A percentile compares a stretch with the other conserved stretches of the same genome.
Conservation (phyloP, 2,113 vertebrate species). For the Podarcis cretensis region DNA sequence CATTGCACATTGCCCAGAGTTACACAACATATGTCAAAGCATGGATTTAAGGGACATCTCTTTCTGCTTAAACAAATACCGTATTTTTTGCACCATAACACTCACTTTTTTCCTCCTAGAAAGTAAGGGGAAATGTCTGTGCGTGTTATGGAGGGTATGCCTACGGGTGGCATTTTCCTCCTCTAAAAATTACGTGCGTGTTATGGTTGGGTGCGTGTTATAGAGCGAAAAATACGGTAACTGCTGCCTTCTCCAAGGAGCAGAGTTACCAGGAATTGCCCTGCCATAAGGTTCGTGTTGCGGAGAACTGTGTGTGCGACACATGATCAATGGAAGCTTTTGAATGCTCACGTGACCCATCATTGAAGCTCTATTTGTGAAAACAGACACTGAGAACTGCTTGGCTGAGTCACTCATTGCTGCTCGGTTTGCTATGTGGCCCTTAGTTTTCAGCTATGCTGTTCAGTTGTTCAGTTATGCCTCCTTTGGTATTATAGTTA, state of each 20-base stretch:
- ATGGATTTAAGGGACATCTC: not conserved
- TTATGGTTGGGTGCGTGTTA: no score
- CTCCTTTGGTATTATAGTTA: not conserved
- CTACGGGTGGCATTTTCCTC: no score
- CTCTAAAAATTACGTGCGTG: no score
- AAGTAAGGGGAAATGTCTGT: no score
- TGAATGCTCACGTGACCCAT: not conserved
- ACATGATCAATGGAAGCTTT: not conserved
- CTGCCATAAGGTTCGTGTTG: not conserved
- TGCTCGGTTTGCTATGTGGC: not conserved
- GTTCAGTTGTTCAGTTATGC: not conserved
- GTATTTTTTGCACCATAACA: no score
- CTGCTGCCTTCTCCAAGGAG: not conserved
- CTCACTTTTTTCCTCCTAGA: no score
- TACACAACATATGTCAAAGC: not conserved
- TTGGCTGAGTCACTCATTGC: not conserved
- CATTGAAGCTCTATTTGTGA: not conserved
- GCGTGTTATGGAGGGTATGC: no score
- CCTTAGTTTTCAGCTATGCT: not conserved
- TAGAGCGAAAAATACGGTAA: no score
- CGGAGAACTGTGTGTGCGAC: not conserved
- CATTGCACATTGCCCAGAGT: not conserved
- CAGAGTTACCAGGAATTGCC: not conserved
- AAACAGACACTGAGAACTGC: not conserved
- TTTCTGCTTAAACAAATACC: not conserved